Evolutionary conservation across 2,888 invertebrate genomes (phyloP), one percentile per base, ranked within the genome.

Genomic region (Aethes cnicana): DNA sequence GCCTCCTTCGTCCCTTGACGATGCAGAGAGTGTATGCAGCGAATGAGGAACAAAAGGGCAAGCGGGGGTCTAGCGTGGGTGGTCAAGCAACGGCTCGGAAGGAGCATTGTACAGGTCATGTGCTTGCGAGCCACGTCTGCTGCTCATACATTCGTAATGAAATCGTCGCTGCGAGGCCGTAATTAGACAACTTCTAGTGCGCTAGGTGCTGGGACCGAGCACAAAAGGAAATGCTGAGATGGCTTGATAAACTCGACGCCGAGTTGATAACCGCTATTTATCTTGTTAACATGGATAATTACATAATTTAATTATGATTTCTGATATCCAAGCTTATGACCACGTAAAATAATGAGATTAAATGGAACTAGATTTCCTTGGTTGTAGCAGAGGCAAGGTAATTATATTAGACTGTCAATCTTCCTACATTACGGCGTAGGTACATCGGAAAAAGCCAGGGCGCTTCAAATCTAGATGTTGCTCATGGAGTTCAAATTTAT

Each of bases 71-170:
- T 37, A 65, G n/a, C 12, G 26, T 58, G 53, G 54, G 50, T 85
- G 85, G 86, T 47, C 68, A 61, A 47, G 63, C 64, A 62, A 61
- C 61, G 64, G 64, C 69, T 64, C 68, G 76, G 73, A 73, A 78
- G 74, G 83, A 76, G 80, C 81, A 80, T 83, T 81, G 85, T 77
- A 78, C 81, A 77, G 75, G 70, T 74, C 71, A 74, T 80, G 79
- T 74, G 78, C 77, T 81, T 77, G 79, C 81, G 71, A 75, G 68
- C 74, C 83, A 78, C 80, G 83, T 84, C 74, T 53, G 56, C 55
- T 65, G 72, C 72, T 80, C 84, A 82, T 84, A 83, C 81, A 85
- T 85, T 80, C 66, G 76, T 82, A 84, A 88, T 87, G 83, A 76
- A 78, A 81, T 75, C 76, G 76, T 80, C 70, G 74, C 63, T 56